A percentile compares a stretch with the other conserved stretches of the same genome.
Evolutionary conservation across 2,113 vertebrate species (phyloP).

Genomic region (Rattus rattus): DNA sequence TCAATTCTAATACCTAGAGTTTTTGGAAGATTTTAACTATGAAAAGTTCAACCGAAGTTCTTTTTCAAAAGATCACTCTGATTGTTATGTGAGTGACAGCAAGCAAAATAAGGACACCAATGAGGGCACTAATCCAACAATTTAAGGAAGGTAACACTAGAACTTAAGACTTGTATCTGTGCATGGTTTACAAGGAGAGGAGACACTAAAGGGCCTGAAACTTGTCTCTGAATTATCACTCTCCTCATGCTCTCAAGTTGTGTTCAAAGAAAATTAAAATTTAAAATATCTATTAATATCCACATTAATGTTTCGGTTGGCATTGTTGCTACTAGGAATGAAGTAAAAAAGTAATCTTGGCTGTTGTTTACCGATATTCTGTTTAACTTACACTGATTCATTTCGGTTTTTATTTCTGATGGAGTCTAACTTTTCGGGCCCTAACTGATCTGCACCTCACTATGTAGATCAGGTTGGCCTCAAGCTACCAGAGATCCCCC

Average conservation of each 20-base stretch:
- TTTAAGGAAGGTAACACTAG: not conserved
- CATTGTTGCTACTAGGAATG: not conserved
- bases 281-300: slow-evolving; percentile 13
- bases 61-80: slow-evolving; percentile 26
- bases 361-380: not conserved
- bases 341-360: not conserved
- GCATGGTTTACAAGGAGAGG: not conserved
- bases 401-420: not conserved
- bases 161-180: not conserved
- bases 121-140: not conserved
- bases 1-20: not conserved
- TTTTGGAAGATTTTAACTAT: not conserved
- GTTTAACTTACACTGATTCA: not conserved
- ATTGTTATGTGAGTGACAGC: not conserved
- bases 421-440: not conserved
- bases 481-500: not conserved
- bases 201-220: not conserved
- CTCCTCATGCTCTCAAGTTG: not conserved
- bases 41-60: not conserved
- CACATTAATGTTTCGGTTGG: slow-evolving; percentile 27
- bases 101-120: not conserved
- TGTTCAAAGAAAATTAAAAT: not conserved
- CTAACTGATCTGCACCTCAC: not conserved
- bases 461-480: not conserved
- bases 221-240: not conserved